Conservation (phyloP, 1,140 invertebrate species). For the Pristionchus pacificus region DNA sequence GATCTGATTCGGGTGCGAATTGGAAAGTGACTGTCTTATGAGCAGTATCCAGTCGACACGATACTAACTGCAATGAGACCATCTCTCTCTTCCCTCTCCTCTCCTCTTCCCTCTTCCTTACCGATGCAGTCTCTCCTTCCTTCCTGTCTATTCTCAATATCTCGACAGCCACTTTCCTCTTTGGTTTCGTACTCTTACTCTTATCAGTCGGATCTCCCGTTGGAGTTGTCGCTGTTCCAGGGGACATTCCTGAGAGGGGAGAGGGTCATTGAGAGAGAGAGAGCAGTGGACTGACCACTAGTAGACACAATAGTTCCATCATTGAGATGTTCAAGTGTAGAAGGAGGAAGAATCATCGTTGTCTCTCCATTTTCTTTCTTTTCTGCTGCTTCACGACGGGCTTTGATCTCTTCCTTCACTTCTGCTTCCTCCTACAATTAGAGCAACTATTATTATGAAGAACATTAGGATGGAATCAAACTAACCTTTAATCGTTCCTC, state of each 20-base stretch:
- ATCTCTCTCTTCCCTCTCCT: not conserved
- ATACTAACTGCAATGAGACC: slow-evolving; percentile 41
- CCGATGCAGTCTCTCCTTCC: slow-evolving; percentile 38
- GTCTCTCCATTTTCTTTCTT: slow-evolving; percentile 25
- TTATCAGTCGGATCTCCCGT: slow-evolving; percentile 18
- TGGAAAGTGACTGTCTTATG: slow-evolving; percentile 53
- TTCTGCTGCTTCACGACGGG: slow-evolving; percentile 22
- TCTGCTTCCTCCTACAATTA: slow-evolving; percentile 46
- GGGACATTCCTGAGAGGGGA: slow-evolving; percentile 12
- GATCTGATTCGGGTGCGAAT: slow-evolving; percentile 50
- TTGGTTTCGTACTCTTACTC: slow-evolving; percentile 30
- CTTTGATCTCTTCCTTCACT: slow-evolving; percentile 47
- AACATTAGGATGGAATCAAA: too few relatives aligned
- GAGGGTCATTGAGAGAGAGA: too few relatives aligned
- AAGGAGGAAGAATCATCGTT: not conserved
- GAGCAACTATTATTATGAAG: too few relatives aligned
- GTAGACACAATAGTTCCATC: not conserved
- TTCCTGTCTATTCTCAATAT: slow-evolving; percentile 43
- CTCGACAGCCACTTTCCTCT: slow-evolving; percentile 47
- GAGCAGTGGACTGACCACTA: too few relatives aligned
- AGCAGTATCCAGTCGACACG: slow-evolving; percentile 50
- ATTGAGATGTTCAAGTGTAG: not conserved
- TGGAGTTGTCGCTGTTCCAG: slow-evolving; percentile 21
- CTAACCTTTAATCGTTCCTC: slow-evolving; percentile 45
- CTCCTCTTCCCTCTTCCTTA: slow-evolving; percentile 10